Evolutionary conservation across 2,797 vertebrate genomes (phyloP), one percentile per base, ranked within the genome.

Genomic region (Premnoplex brunnescens): DNA sequence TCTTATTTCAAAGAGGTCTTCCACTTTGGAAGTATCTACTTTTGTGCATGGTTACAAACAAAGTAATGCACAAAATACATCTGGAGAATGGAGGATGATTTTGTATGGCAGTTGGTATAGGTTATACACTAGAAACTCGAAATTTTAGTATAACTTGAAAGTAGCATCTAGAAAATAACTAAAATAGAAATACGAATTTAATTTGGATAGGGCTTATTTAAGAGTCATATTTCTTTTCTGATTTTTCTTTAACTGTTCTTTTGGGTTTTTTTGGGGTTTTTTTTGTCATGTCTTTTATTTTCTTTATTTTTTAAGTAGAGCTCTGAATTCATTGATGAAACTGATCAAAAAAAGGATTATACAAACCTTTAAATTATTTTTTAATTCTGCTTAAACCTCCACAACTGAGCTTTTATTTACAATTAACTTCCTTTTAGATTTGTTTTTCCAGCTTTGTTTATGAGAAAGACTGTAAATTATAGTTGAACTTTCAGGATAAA

Each of bases 181-280:
- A 23, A 72, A 69, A 51, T 43, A 66, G 21, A 79, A 85, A 48
- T n/a, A 21, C 36, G 58, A 14, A 24, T 67, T 87, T 63, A 60
- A 80, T 83, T 63, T 55, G 9, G 66, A 48, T 46, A 30, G 10
- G 18, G 5, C 6, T 82, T 0, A 3, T 85, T 89, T 85, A 80
- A 77, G 27, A 66, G 12, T 7, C 6, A 27, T 69, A 36, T 74
- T 85, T 77, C 9, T 76, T 23, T 58, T 74, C 59, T 43, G 32
- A 54, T 54, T 83, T 88, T 90, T 88, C 30, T 69, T 73, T 58
- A 64, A 68, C 20, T 60, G 5, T 64, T 79, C 1, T 76, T 82
- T 23, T 34, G 11, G 2, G 12, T 30, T 44, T 44, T 44, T 44
- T 21, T 44, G 8, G 2, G 12, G 2, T 2, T 1, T 34, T 26